A percentile compares a stretch with the other conserved stretches of the same genome.
Evolutionary conservation across 2,888 invertebrate genomes (phyloP).

Genomic region (Steinernema carpocapsae): DNA sequence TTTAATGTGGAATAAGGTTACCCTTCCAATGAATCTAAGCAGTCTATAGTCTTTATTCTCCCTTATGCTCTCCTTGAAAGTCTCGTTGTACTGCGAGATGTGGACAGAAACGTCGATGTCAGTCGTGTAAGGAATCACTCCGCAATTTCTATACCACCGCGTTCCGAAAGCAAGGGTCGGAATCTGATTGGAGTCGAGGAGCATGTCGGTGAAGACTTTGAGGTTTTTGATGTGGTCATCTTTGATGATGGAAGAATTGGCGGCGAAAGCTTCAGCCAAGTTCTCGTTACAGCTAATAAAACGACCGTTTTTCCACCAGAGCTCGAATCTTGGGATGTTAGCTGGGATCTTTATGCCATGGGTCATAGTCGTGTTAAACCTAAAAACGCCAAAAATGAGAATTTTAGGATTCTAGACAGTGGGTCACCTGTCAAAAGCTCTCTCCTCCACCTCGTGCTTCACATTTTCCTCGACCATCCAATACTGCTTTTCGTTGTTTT

Average conservation of each 20-base stretch:
- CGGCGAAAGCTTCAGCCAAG: not conserved
- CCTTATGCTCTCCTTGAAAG: not conserved
- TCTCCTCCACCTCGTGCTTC: not conserved
- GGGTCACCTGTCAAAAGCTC: slow-evolving; percentile 18
- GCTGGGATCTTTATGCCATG: not conserved
- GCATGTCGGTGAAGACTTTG: slow-evolving; percentile 10
- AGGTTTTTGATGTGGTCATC: not conserved
- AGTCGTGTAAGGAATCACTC: slow-evolving; percentile 23
- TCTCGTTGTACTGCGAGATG: not conserved
- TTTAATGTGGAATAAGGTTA: too few species aligned
- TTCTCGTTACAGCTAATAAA: slow-evolving; percentile 8
- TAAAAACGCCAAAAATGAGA: too few species aligned
- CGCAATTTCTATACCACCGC: slow-evolving; percentile 18
- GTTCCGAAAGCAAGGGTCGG: slow-evolving; percentile 7
- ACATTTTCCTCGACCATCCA: not conserved
- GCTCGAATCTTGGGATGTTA: not conserved
- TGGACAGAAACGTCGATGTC: slow-evolving; percentile 16
- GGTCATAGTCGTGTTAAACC: not conserved
- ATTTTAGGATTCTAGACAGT: not conserved
- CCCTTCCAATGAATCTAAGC: slow-evolving; percentile 7
- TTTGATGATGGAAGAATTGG: not conserved
- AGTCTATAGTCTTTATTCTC: not conserved
- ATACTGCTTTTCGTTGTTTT: not conserved
- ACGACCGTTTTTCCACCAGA: slow-evolving; percentile 18
- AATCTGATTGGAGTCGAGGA: not conserved